Conservation (phyloP, 2,888 invertebrate genomes). For the Caenorhabditis sp. region DNA sequence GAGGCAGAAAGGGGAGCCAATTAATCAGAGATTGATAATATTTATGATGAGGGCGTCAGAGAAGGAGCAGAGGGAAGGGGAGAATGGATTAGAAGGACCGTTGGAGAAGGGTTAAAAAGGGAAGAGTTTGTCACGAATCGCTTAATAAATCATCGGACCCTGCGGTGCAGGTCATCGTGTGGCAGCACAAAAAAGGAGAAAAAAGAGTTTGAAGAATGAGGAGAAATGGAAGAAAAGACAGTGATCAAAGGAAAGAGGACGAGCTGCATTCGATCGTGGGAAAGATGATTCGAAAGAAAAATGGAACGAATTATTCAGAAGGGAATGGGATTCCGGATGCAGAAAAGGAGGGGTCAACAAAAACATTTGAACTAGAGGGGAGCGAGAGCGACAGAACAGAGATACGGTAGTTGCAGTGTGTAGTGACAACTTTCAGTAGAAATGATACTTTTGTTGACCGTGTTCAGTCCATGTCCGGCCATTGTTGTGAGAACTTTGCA, state of each 20-base stretch:
- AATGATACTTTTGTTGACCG: too few species aligned
- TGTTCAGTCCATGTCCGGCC: too few species aligned
- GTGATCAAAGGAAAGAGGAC: neutral
- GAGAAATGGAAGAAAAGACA: constrained; percentile 8
- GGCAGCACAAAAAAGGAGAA: constrained; percentile 9
- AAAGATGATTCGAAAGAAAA: constrained; percentile 9
- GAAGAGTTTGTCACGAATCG: constrained; percentile 25
- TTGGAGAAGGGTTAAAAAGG: constrained; percentile 8
- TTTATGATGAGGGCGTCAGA: neutral
- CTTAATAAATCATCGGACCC: constrained; percentile 51
- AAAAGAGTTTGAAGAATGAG: neutral
- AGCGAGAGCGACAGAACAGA: too few species aligned
- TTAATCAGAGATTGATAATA: neutral
- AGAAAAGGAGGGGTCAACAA: constrained; percentile 22
- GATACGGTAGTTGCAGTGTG: too few species aligned
- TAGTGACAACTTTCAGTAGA: too few species aligned
- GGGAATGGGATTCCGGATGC: constrained; percentile 4
- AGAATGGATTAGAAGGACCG: neutral
- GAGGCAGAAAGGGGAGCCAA: neutral
- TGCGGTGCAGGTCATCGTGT: neutral
- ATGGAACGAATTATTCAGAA: constrained; percentile 19
- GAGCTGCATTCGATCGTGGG: constrained; percentile 13
- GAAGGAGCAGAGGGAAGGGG: neutral
- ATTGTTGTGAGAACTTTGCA: too few species aligned
- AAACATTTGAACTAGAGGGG: constrained; percentile 8